Evolutionary conservation across 2,888 invertebrate species (phyloP), one percentile per base, ranked within the genome.

Genomic region (Synanthedon formicaeformis): DNA sequence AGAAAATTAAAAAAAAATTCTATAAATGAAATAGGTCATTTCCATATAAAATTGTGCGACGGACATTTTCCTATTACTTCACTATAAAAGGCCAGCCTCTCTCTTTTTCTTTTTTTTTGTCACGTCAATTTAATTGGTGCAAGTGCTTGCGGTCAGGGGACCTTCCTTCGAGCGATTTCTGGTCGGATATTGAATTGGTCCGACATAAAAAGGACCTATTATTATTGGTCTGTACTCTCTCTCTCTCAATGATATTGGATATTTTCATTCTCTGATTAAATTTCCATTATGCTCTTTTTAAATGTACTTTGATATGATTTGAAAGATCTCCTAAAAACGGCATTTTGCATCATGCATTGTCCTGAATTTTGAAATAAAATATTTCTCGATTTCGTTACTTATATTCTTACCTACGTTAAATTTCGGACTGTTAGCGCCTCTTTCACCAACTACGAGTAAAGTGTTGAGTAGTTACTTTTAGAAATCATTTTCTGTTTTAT

Each of bases 111-210:
- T 16, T 18, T 49, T 49, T 55, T 54, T 51, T 56, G 54, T 51
- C 56, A 50, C 56, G 48, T 53, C 55, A 52, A 51, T 57, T 57
- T 58, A 58, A 58, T 58, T 58, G 58, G 57, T 53, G 55, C 57
- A 56, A 57, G 54, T 51, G 40, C 51, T 52, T 56, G 52, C 52
- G 54, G 54, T 54, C 41, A 34, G 48, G 51, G 48, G 51, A 50
- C 52, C 52, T 55, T 52, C 48, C 50, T 50, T 48, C 14, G 53
- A 53, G 50, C 52, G 54, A 40, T 54, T 54, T 55, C 53, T 41
- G 53, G 51, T 53, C 55, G 55, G 55, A 55, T 55, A 55, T 55
- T 55, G 55, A 55, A 55, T 50, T 40, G 53, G 51, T 16, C 10
- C 40, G 34, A 49, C 14, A 14, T 53, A 13, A 16, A 48, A 52